Evolutionary conservation across 2,797 vertebrate genomes (phyloP).

Genomic region (Sebastes hubbsi): DNA sequence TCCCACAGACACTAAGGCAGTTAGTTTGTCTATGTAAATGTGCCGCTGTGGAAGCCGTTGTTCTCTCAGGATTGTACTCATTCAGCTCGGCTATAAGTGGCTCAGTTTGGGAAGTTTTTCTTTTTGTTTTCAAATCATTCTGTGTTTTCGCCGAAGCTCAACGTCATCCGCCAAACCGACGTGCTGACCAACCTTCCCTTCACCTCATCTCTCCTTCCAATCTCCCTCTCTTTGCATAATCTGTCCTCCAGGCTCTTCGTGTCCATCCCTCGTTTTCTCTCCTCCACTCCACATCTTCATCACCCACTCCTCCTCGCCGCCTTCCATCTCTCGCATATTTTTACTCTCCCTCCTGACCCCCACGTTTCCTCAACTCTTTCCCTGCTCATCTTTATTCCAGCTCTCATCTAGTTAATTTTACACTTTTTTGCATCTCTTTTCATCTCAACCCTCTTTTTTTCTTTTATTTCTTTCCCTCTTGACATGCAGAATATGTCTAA

Average conservation of each 20-base stretch:
- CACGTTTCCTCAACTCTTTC: not conserved
- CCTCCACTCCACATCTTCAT: conserved; percentile 18
- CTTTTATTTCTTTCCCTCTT: conserved; percentile 19
- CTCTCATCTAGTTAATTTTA: conserved; percentile 41
- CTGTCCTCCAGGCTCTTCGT: conserved; percentile 18
- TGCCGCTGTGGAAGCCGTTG: not conserved
- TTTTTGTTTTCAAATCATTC: not conserved
- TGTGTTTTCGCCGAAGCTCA: not conserved
- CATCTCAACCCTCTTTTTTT: not conserved
- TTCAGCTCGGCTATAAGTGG: not conserved
- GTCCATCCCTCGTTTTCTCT: conserved; percentile 15
- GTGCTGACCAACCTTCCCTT: conserved; percentile 1
- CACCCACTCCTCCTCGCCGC: not conserved
- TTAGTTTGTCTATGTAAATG: not conserved
- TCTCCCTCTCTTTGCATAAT: conserved; percentile 29
- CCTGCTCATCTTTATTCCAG: conserved; percentile 48
- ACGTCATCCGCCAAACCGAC: not conserved
- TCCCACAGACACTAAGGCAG: not conserved
- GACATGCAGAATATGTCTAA: conserved; percentile 25
- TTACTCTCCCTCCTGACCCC: conserved; percentile 5
- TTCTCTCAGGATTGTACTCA: not conserved
- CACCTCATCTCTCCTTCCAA: not conserved
- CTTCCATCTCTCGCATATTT: conserved; percentile 13
- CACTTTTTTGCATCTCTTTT: conserved; percentile 28
- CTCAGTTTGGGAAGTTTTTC: not conserved